phyloP scores from a whole-genome alignment of 2,113 vertebrate genomes.

The Phylloscopus whistleri region DNA sequence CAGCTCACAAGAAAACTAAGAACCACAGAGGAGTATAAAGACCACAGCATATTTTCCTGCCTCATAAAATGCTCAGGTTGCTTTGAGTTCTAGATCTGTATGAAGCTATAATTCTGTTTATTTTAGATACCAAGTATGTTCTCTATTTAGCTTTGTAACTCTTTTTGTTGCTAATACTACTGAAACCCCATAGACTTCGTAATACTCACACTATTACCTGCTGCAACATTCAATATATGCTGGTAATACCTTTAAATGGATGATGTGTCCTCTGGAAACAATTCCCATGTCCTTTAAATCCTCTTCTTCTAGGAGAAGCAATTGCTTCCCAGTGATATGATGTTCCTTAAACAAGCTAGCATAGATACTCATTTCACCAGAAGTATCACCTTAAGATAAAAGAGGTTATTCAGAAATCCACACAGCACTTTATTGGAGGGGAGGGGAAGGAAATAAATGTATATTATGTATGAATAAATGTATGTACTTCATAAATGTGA shows the following conservation, averaged over 20 bases:
- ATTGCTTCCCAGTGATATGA: conserved; percentile 91
- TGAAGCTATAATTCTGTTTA: neutral
- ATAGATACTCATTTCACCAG: conserved; percentile 83
- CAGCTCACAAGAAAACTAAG: neutral
- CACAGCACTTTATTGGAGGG: neutral
- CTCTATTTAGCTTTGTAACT: neutral
- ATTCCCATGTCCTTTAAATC: conserved; percentile 97
- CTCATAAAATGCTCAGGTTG: neutral
- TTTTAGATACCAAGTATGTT: neutral
- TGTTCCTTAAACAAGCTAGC: conserved; percentile 92
- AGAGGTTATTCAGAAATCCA: conserved; percentile 49
- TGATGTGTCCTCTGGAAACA: conserved; percentile 92
- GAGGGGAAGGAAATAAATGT: neutral
- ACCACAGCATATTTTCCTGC: neutral
- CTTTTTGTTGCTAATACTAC: neutral
- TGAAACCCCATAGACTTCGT: neutral
- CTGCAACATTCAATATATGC: neutral
- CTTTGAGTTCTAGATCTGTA: neutral
- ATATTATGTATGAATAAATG: neutral
- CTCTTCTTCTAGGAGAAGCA: conserved; percentile 87
- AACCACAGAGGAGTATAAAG: neutral
- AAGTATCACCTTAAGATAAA: conserved; percentile 75
- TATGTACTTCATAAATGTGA: neutral
- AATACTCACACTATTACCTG: neutral
- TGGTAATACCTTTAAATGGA: conserved; percentile 90